Evolutionary conservation across 2,888 invertebrate genomes (phyloP), one percentile per base, ranked within the genome.

Genomic region (Drosophila kambysellisi): DNA sequence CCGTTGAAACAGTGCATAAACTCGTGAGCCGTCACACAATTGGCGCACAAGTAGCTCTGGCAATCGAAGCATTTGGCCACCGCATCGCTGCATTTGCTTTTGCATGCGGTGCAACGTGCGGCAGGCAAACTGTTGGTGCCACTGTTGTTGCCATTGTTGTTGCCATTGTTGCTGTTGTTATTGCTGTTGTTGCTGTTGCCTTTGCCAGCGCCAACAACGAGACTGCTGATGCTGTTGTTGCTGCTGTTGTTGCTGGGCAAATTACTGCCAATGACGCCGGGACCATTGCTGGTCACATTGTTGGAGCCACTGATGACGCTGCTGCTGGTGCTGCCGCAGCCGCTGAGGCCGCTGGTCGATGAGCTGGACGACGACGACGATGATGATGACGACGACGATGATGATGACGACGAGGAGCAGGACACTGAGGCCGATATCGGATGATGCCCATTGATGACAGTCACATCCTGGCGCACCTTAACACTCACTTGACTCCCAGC

Each of bases 1-100:
- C 98, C 98, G 93, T 98, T 98, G 94, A 99, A 99, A 93, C 99
- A 99, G 94, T 99, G 98, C 99, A 99, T 99, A 93, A 97, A 98
- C 94, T 99, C 98, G 94, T 99, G 99, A 76, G 99, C 99, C 96
- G 98, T 98, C 91, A 98, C 98, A 95, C 99, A 99, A 93, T 98
- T 98, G 70, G 97, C 96, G 94, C 99, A 99, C 86, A 99, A 95
- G 93, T 97, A 98, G 93, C 98, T 98, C 91, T 97, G 97, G 94
- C 99, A 99, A 93, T 99, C 99, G 91, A 98, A 97, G 94, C 99
- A 99, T 92, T 98, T 97, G 74, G 98, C 98, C 68, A 98, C 97
- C 56, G 99, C 99, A 95, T 97, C 97, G 29, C 97, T 96, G 93
- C 98, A 97, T 93, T 97, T 97, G 83, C 97, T 97, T 94, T 99